Evolutionary conservation across 2,113 vertebrate genomes (phyloP).

Genomic region (Clarias gariepinus): DNA sequence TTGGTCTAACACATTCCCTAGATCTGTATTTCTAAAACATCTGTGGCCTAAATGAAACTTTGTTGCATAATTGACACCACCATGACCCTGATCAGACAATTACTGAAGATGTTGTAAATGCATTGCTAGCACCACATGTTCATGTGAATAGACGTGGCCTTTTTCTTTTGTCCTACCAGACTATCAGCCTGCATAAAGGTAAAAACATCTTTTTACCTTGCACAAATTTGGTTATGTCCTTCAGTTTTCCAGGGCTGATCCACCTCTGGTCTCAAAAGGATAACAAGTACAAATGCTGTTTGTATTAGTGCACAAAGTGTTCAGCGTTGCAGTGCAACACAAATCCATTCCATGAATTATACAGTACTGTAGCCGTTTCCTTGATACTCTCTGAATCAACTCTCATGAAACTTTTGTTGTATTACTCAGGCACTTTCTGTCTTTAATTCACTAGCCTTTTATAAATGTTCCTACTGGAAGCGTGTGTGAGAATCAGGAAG

Average conservation of each 20-base stretch:
- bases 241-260: not conserved
- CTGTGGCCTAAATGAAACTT: not conserved
- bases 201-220: not conserved
- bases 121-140: not conserved
- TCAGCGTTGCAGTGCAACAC: not conserved
- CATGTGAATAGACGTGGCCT: not conserved
- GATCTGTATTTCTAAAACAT: not conserved
- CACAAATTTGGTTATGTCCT: not conserved
- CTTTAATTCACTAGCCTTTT: not conserved
- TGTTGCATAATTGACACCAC: too few relatives aligned
- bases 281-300: not conserved
- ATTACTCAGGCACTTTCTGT: not conserved
- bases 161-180: not conserved
- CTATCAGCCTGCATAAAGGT: not conserved
- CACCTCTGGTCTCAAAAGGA: too few relatives aligned
- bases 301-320: not conserved
- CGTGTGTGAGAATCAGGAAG: not conserved
- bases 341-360: not conserved
- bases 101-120: not conserved
- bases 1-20: not conserved
- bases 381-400: not conserved
- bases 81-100: not conserved
- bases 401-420: not conserved
- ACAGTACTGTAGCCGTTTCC: too few relatives aligned
- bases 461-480: not conserved